Evolutionary conservation across 2,888 invertebrate genomes (phyloP).

Genomic region (Drosophila mercatorum): DNA sequence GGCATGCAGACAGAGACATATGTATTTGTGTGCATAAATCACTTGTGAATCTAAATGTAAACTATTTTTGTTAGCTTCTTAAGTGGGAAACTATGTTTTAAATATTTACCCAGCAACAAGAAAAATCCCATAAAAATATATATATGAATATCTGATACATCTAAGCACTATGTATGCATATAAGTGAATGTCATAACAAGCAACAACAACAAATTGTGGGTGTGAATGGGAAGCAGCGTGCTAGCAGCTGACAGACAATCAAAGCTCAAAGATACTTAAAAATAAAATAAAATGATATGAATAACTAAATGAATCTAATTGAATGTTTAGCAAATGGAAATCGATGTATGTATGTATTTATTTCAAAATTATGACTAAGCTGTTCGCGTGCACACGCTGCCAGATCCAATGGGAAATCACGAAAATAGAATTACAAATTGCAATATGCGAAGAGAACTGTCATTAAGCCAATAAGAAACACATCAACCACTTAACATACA

Average conservation of each 20-base stretch:
- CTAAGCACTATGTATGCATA: slow-evolving; percentile 1
- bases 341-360: slow-evolving; percentile 17
- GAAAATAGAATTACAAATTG: slow-evolving; percentile 1
- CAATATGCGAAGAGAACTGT: slow-evolving; percentile 9
- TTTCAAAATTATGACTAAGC: slow-evolving; percentile 19
- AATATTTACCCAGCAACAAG: slow-evolving; percentile 24
- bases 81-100: slow-evolving; percentile 40
- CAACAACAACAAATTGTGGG: slow-evolving; percentile 15
- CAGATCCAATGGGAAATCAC: slow-evolving; percentile 27
- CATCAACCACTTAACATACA: slow-evolving; percentile 14
- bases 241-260: slow-evolving; percentile 79
- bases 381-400: slow-evolving; percentile 46
- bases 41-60: slow-evolving; percentile 30
- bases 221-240: slow-evolving; percentile 42
- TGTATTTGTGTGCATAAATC: slow-evolving; percentile 16
- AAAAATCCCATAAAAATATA: slow-evolving; percentile 2
- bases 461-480: slow-evolving; percentile 9
- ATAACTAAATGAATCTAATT: slow-evolving; percentile 3
- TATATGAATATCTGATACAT: background rate
- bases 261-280: slow-evolving; percentile 59
- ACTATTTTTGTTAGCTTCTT: slow-evolving; percentile 40
- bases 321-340: slow-evolving; percentile 50
- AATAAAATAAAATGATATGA: background rate
- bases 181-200: slow-evolving; percentile 35
- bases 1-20: slow-evolving; percentile 1